Base-by-base conservation (phyloP, 2,888 invertebrate genomes). In the Trachelus tabidus region DNA sequence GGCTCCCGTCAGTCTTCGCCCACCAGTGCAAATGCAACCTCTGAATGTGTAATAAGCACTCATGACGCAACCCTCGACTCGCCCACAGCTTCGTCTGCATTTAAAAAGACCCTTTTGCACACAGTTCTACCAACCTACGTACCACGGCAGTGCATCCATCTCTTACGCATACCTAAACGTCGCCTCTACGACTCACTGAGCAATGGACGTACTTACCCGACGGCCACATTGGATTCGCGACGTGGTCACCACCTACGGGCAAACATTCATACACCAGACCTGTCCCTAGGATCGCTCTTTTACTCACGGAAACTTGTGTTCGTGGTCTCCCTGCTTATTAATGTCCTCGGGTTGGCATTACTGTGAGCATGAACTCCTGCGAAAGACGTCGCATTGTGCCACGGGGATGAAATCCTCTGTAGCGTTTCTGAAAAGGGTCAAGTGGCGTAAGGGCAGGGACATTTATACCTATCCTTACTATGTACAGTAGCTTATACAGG, bases 21-120 rank as follows among this genome's bases (percentile, higher is more conserved):
- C 71, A 71, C 71, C 71, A 31, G 31, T 69, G 76, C 73, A 73
- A 68, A 78, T 56, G 74, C 56, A 40, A 81, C 80, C 82, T 84
- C 86, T 89, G 88, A 89, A 89, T 89, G 89, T 89, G 88, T 89
- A 89, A 89, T 89, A 88, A 88, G 88, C 89, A 89, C 89, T 89
- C 87, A 77, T 80, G 83, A 82, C 80, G 83, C 85, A 83, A 83
- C 85, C 87, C 85, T 84, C 82, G 82, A 83, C 81, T 81, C 81
- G 34, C 77, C 76, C 79, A 79, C 83, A 71, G 71, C 78, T 83
- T 81, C 82, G 81, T 83, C 83, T 83, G 85, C 86, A 86, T 85
- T 88, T 85, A 87, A 85, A 87, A 86, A 88, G 84, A 85, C 87
- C 85, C 87, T 81, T 85, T 81, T 80, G 77, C 68, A 68, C 73